Conservation (phyloP, 2,113 vertebrate species). For the Sceloporus tristichus region DNA sequence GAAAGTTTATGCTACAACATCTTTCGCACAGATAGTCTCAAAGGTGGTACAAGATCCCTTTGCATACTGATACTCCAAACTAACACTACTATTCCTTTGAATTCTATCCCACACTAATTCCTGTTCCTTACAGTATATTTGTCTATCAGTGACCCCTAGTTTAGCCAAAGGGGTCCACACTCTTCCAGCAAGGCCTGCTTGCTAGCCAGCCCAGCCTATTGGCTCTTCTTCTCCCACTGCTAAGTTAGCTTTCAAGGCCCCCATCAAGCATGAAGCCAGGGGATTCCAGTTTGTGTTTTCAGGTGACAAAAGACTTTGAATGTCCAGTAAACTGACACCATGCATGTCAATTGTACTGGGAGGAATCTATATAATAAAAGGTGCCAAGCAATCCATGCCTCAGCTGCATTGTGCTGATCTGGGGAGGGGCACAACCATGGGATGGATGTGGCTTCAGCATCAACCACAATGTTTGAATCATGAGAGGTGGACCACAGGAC, state of each 20-base stretch:
- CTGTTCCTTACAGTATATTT: neutral
- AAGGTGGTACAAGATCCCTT: too few relatives aligned
- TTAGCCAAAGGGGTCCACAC: neutral
- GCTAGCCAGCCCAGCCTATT: too few relatives aligned
- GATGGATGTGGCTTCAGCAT: neutral
- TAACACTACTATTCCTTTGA: too few relatives aligned
- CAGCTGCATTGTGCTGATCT: neutral
- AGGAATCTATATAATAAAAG: neutral
- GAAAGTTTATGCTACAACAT: too few relatives aligned
- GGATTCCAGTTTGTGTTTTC: constrained; percentile 3
- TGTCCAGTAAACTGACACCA: neutral
- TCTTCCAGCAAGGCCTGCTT: neutral
- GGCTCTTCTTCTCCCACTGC: neutral
- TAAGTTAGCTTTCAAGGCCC: neutral
- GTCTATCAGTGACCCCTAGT: neutral
- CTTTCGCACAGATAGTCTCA: too few relatives aligned
- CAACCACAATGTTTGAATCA: neutral
- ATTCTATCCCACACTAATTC: neutral
- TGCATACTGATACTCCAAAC: too few relatives aligned
- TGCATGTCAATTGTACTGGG: neutral
- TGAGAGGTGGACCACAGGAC: neutral
- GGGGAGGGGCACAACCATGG: neutral
- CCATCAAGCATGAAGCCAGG: neutral
- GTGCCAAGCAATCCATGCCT: neutral
- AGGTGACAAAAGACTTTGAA: neutral